Conservation (phyloP, 1,140 invertebrate genomes). For the Zaprionus africanus region DNA sequence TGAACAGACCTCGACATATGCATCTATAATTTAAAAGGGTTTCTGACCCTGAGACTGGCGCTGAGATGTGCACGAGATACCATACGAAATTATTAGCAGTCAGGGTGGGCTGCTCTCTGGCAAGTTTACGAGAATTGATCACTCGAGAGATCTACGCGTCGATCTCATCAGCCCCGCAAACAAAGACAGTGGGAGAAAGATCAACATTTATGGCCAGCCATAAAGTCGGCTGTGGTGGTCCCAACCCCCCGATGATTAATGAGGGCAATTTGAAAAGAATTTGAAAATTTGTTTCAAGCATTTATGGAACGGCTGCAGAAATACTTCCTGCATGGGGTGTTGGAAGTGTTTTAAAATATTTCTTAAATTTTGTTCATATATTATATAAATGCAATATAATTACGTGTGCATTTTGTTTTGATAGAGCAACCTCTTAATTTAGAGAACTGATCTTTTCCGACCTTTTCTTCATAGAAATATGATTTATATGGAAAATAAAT, state of each 20-base stretch:
- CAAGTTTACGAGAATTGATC: slow-evolving; percentile 52
- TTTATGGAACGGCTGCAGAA: not conserved
- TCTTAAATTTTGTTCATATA: too few species aligned
- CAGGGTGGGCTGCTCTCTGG: slow-evolving; percentile 26
- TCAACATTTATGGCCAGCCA: slow-evolving; percentile 28
- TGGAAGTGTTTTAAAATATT: too few species aligned
- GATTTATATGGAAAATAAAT: too few species aligned
- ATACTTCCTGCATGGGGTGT: not conserved
- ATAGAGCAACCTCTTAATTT: too few species aligned
- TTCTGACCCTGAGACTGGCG: slow-evolving; percentile 70
- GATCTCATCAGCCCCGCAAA: slow-evolving; percentile 24
- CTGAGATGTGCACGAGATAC: slow-evolving; percentile 7
- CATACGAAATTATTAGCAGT: slow-evolving; percentile 31
- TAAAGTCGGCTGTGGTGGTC: slow-evolving; percentile 28
- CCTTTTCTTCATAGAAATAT: too few species aligned
- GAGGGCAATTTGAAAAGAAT: slow-evolving; percentile 1
- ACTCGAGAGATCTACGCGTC: slow-evolving; percentile 1
- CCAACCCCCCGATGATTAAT: slow-evolving; percentile 21
- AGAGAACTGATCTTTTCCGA: too few species aligned
- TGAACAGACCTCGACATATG: not conserved
- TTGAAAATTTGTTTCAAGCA: not conserved
- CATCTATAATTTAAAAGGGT: slow-evolving; percentile 59
- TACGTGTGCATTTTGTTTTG: too few species aligned
- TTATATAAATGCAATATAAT: too few species aligned
- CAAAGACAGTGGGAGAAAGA: not conserved